Evolutionary conservation across 1,140 invertebrate genomes (phyloP).

Genomic region (Zaprionus ghesquierei): DNA sequence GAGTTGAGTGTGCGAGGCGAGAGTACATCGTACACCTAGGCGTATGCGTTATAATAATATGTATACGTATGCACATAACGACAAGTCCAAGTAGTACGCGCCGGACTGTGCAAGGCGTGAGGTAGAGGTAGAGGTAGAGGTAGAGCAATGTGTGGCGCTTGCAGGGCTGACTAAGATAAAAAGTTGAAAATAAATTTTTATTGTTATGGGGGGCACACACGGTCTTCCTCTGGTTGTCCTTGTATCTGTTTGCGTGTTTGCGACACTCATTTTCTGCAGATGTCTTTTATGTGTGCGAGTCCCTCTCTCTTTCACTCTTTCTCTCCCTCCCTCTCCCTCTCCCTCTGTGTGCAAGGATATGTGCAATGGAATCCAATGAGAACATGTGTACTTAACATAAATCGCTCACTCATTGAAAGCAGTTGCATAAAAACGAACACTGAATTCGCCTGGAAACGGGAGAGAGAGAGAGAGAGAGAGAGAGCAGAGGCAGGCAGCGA

Average conservation of each 20-base stretch:
- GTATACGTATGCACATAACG: conserved; percentile 71
- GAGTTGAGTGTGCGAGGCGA: not conserved
- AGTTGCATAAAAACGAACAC: conserved; percentile 72
- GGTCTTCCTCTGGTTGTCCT: conserved; percentile 72
- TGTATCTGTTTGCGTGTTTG: conserved; percentile 80
- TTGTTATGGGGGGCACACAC: conserved; percentile 77
- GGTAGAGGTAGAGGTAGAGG: not conserved
- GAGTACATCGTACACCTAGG: conserved; percentile 65
- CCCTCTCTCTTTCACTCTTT: conserved; percentile 6
- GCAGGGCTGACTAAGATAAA: conserved; percentile 59
- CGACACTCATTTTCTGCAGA: conserved; percentile 80
- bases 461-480: not conserved
- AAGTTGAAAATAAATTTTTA: conserved; percentile 81
- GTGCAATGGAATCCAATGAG: conserved; percentile 75
- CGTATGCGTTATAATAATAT: conserved; percentile 78
- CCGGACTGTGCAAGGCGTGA: no score
- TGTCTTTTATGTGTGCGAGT: conserved; percentile 64
- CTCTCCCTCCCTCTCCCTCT: conserved; percentile 6
- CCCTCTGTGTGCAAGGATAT: conserved; percentile 31
- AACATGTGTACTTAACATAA: conserved; percentile 81
- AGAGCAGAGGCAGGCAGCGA: not conserved
- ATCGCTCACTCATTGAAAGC: conserved; percentile 79
- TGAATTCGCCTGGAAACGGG: conserved; percentile 15
- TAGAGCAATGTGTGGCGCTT: not conserved
- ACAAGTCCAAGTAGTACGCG: conserved; percentile 50